Evolutionary conservation across 2,797 vertebrate species (phyloP), one percentile per base, ranked within the genome.

Genomic region (Peromyscus nudipes): DNA sequence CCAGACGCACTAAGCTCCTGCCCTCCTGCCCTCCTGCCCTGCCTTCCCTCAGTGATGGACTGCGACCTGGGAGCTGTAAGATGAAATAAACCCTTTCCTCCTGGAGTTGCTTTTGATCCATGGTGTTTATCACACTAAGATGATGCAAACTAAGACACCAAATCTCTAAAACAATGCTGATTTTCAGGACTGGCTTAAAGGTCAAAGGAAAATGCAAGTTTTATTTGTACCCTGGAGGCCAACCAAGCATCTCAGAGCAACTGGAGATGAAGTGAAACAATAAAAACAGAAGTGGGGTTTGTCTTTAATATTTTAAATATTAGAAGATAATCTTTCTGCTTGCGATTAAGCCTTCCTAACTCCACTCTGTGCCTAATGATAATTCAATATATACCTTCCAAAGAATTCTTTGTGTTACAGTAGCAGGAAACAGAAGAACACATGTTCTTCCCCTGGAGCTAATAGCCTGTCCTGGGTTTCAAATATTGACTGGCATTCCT

Each of bases 111-210:
- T 31, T 65, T 84, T 65, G 29, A 19, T 49, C 25, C 52, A 23
- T 49, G 62, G 62, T 64, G 17, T 34, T 84, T 46, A 65, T 67
- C 40, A 65, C 82, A 65, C 43, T 19, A 46, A 65, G 5, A 65
- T 3, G 64, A 84, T 8, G 17, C 6, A 49, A 65, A 84, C 55
- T 13, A 49, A 49, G 82, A 84, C 6, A 4, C 6, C 8, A 29
- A 67, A 12, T 27, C 13, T 76, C 43, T 62, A 75, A 88, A 92
- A 67, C 43, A 97, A 31, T 71, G 11, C 4, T 96, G 46, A 93
- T 96, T 85, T 92, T 95, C 23, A 79, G 37, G 31, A 76, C 17
- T 94, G 62, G 40, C 40, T 96, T 96, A 92, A 92, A 92, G 67
- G 77, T 96, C 80, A 94, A 77, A 90, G 76, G 79, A 93, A 95